phyloP scores from a whole-genome alignment of 2,113 vertebrate genomes.

The Scortum barcoo region DNA sequence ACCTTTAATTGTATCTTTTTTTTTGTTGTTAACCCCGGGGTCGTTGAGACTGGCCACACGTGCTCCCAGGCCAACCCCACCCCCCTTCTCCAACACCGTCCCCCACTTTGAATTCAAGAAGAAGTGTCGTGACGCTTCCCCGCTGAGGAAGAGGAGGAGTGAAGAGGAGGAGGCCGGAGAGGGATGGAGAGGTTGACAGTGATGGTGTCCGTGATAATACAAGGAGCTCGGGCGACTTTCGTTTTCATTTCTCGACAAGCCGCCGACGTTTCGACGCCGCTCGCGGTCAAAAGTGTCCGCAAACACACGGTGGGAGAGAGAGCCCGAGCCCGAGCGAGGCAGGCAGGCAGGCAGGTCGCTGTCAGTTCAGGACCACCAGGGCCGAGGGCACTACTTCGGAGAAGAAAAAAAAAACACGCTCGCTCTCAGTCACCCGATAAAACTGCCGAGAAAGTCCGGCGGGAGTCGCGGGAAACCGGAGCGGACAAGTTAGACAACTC shows the following conservation, averaged over 20 bases:
- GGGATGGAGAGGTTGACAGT: slow-evolving; percentile 70
- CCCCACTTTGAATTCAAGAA: slow-evolving; percentile 50
- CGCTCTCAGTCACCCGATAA: background rate
- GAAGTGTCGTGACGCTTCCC: slow-evolving; percentile 79
- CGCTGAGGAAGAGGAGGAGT: slow-evolving; percentile 36
- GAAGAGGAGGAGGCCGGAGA: slow-evolving; percentile 55
- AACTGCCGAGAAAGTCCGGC: slow-evolving; percentile 29
- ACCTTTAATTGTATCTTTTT: background rate
- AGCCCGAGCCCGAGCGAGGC: too few species aligned
- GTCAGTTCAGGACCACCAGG: slow-evolving; percentile 84
- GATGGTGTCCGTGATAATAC: slow-evolving; percentile 50
- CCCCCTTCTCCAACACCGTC: too few species aligned
- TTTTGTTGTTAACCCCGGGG: background rate
- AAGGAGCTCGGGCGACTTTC: slow-evolving; percentile 34
- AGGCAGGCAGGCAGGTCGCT: slow-evolving; percentile 73
- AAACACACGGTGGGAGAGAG: too few species aligned
- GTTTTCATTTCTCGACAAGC: background rate
- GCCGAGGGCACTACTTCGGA: slow-evolving; percentile 33
- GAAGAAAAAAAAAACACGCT: too few species aligned
- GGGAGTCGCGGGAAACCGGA: background rate
- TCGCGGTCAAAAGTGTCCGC: background rate
- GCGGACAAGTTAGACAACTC: slow-evolving; percentile 50
- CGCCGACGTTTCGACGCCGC: background rate
- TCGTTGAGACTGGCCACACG: slow-evolving; percentile 37
- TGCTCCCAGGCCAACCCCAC: slow-evolving; percentile 45